These are phyloP conservation scores for Drosophila atripex DNA, from an alignment of 2,888 invertebrate genomes.

Conservation along the genomic window DNA sequence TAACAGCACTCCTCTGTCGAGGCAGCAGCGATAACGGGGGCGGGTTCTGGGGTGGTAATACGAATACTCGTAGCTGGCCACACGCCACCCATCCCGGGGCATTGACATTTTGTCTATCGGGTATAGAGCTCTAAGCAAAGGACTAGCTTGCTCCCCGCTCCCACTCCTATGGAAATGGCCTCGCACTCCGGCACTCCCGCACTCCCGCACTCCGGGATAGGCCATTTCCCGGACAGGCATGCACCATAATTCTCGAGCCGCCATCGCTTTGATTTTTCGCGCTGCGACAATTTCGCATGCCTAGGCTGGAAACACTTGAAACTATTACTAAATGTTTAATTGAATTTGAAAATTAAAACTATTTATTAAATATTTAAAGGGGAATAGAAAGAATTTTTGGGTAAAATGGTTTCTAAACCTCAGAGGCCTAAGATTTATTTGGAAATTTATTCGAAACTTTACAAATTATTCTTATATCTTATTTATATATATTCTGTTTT, in stretches of 20 bases:
- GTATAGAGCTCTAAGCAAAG: conserved; percentile 30
- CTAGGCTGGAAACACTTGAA: conserved; percentile 26
- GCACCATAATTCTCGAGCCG: conserved; percentile 53
- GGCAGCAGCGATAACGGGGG: conserved; percentile 48
- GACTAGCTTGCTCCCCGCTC: neutral
- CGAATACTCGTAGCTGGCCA: conserved; percentile 19
- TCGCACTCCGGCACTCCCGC: neutral
- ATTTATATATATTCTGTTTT: too few relatives aligned
- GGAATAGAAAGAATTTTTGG: neutral
- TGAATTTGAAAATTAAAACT: neutral
- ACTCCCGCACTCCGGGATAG: neutral
- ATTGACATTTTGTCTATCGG: conserved; percentile 69
- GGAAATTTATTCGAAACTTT: too few relatives aligned
- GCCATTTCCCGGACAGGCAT: conserved; percentile 24
- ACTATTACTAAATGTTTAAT: neutral
- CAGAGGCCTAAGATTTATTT: too few relatives aligned
- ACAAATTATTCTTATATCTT: too few relatives aligned
- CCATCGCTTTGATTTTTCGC: conserved; percentile 68
- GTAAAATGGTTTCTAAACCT: neutral
- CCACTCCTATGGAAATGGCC: conserved; percentile 10
- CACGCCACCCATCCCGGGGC: conserved; percentile 52
- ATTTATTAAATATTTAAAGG: neutral
- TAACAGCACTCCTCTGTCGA: conserved; percentile 41
- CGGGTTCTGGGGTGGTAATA: conserved; percentile 51
- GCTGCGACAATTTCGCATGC: conserved; percentile 53